Base-by-base conservation (phyloP, 2,113 vertebrate genomes). In the Arvicanthis niloticus region DNA sequence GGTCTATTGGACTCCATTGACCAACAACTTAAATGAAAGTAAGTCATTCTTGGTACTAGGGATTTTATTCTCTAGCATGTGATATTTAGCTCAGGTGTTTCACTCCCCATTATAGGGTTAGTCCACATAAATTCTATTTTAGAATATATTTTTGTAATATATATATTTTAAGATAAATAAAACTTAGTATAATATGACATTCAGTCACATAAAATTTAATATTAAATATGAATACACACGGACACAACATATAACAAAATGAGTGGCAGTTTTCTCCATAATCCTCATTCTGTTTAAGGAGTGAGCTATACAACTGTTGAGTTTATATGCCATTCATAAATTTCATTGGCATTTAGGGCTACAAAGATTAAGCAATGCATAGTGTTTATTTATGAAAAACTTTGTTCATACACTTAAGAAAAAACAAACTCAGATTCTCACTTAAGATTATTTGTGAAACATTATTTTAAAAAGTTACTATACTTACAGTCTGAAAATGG, bases 401-500 rank as follows among this genome's bases (percentile, higher is more conserved):
- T 34, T 86, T 53, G 8, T 37, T 92, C 19, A 76, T 84, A 65
- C 53, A 72, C 72, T 97, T 92, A 88, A 31, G 12, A 7, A 87
- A 53, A 94, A 97, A 93, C 13, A 95, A 86, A 51, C 3, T 51
- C 15, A 29, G 65, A 95, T 48, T 37, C 67, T 96, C 51, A 34
- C 16, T 90, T 68, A 48, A 22, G 88, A 91, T 80, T 92, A 91
- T 80, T 80, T 91, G 31, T 3, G 31, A 92, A n/a, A 62, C n/a
- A 88, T 45, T 40, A 40, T 56, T n/a, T n/a, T 7, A 34, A 6
- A 31, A 75, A 96, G 85, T 89, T 89, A 65, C 12, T 37, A 29
- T 88, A 34, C 24, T 67, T 93, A 53, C 3, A 53, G 9, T 68
- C n/a, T 92, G 70, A 76, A 96, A 87, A 96, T 73, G 67, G 75